Conservation (phyloP, 2,113 vertebrate genomes). For the Calidris pugnax region DNA sequence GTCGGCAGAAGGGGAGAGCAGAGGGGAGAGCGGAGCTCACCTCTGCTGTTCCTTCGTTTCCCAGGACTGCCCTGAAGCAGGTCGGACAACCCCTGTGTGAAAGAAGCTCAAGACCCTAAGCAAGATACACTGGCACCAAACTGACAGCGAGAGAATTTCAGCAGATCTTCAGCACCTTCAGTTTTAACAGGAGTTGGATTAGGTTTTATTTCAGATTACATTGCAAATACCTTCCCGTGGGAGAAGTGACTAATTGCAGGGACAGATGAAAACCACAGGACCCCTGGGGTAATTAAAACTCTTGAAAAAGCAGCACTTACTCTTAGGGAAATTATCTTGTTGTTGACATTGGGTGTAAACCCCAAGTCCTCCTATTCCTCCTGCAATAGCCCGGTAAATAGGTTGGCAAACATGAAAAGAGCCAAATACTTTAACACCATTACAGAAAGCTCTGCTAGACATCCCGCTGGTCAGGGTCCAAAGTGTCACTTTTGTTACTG, state of each 20-base stretch:
- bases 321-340: conserved; percentile 28
- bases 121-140: background rate
- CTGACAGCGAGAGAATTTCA: background rate
- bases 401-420: conserved; percentile 21
- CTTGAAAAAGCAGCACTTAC: conserved; percentile 33
- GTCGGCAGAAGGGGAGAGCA: no score
- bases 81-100: background rate
- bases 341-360: conserved; percentile 41
- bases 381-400: conserved; percentile 5
- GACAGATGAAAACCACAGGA: conserved; percentile 36
- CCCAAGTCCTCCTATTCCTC: conserved; percentile 5
- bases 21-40: background rate
- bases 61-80: background rate
- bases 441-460: conserved; percentile 29
- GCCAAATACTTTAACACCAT: conserved; percentile 24
- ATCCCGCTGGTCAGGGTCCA: conserved; percentile 17
- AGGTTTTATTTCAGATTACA: conserved; percentile 55
- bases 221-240: conserved; percentile 41
- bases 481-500: conserved; percentile 49
- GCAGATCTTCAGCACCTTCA: background rate
- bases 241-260: conserved; percentile 20
- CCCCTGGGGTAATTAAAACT: conserved; percentile 34
- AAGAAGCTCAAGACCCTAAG: background rate
- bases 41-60: fast-evolving
- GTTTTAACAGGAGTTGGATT: background rate